Conservation (phyloP, 2,113 vertebrate species). For the Alligator mississippiensis region DNA sequence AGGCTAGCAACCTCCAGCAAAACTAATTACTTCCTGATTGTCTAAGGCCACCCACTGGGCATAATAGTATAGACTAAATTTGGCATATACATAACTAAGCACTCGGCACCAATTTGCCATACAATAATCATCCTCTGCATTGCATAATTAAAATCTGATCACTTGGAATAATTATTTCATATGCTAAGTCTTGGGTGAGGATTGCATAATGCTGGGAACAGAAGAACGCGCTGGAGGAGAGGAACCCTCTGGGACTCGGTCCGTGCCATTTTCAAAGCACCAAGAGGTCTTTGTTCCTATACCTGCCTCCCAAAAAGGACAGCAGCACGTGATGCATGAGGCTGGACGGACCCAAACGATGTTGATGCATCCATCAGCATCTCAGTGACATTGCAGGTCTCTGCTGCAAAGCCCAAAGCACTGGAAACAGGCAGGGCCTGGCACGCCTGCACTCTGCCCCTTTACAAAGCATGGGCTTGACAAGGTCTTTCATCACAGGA, state of each 20-base stretch:
- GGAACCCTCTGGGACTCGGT: not conserved
- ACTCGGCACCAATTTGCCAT: conserved; percentile 73
- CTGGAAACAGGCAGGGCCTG: too few species aligned
- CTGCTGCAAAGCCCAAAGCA: too few species aligned
- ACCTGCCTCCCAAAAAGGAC: not conserved
- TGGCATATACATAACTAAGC: conserved; percentile 74
- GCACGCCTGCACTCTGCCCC: too few species aligned
- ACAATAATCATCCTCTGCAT: conserved; percentile 72
- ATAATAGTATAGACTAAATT: conserved; percentile 77
- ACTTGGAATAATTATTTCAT: conserved; percentile 75
- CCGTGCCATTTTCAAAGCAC: not conserved
- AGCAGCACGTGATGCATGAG: too few species aligned
- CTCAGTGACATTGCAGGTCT: too few species aligned
- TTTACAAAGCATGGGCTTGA: too few species aligned
- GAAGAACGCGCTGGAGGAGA: not conserved
- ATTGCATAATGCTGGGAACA: conserved; percentile 20
- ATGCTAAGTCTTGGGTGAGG: conserved; percentile 47
- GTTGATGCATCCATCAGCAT: too few species aligned
- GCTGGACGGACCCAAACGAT: too few species aligned
- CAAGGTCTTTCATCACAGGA: too few species aligned
- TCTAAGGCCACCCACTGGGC: conserved; percentile 80
- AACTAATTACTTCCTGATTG: conserved; percentile 83
- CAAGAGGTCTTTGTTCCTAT: not conserved
- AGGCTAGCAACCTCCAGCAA: conserved; percentile 71
- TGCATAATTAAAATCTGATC: conserved; percentile 78